A percentile compares a stretch with the other conserved stretches of the same genome.
phyloP scores from a whole-genome alignment of 2,113 vertebrate species.

The Dipodomys ordii region DNA sequence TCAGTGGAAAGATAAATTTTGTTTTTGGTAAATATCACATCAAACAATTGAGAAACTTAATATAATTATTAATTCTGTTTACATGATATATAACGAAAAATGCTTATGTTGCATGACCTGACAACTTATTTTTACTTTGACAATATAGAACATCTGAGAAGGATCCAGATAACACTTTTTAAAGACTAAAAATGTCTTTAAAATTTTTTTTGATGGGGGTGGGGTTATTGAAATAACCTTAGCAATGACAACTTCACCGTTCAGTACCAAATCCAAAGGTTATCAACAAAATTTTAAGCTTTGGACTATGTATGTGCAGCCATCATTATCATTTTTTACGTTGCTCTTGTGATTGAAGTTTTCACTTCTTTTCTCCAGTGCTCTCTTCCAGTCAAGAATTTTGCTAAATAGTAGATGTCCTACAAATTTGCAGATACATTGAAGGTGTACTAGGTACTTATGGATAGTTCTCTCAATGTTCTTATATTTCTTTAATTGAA shows the following conservation, averaged over 20 bases:
- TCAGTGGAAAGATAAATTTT: constrained; percentile 10
- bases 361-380: neutral
- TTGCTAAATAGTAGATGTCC: neutral
- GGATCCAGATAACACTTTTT: neutral
- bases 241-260: neutral
- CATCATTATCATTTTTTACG: neutral
- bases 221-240: neutral
- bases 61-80: constrained; percentile 50
- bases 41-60: neutral
- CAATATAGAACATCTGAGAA: neutral
- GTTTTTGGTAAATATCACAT: neutral
- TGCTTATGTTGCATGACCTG: neutral
- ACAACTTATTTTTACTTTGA: constrained; percentile 5
- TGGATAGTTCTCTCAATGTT: neutral
- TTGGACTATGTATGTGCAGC: neutral
- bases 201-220: neutral
- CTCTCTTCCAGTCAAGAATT: neutral
- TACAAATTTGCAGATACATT: neutral
- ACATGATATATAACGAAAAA: constrained; percentile 35
- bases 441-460: neutral
- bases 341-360: neutral
- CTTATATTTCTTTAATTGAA: constrained; percentile 12
- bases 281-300: neutral
- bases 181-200: neutral
- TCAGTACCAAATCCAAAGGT: neutral